Evolutionary conservation across 2,888 invertebrate genomes (phyloP), one percentile per base, ranked within the genome.

Genomic region (Ellobium chinense): DNA sequence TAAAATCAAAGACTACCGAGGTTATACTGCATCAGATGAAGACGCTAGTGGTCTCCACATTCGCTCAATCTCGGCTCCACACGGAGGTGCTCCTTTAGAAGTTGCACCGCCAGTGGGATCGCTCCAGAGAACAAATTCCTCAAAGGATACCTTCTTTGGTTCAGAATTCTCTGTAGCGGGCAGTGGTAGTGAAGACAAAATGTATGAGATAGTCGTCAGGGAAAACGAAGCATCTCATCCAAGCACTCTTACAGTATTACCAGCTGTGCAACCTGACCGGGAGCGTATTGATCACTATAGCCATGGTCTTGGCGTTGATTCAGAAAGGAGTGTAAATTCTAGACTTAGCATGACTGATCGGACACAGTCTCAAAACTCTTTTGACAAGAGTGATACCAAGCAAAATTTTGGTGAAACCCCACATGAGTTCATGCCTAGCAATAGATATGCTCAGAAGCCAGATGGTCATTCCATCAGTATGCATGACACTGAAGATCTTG

Each of bases 11-110:
- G 78, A 78, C 24, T 24, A 80, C 18, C 83, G 68, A 34, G 81
- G 81, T 54, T 62, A 74, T 39, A 75, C 83, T 0, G 78, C 82
- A 27, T 62, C 83, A 1, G 81, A 85, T 12, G 80, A 86, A 9
- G 86, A 88, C 54, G 31, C 81, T 14, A 70, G 58, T n/a, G 27
- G 37, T n/a, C 83, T 90, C 1, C 91, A 91, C 83, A 85, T 91
- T 2, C 80, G 90, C 39, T 90, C 89, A 34, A 82, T 88, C 27
- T 91, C 91, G 12, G 89, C 88, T n/a, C 90, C 91, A 29, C 84
- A 88, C 46, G 34, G 69, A 12, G 72, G 58, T 46, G 46, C 66
- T 3, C 46, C 80, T 18, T 54, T 76, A 0, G 46, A 58, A 27
- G 37, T 31, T 24, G 65, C 80, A 27, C 54, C 68, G n/a, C 9